phyloP scores from a whole-genome alignment of 2,888 invertebrate species.

The Allacma fusca region DNA sequence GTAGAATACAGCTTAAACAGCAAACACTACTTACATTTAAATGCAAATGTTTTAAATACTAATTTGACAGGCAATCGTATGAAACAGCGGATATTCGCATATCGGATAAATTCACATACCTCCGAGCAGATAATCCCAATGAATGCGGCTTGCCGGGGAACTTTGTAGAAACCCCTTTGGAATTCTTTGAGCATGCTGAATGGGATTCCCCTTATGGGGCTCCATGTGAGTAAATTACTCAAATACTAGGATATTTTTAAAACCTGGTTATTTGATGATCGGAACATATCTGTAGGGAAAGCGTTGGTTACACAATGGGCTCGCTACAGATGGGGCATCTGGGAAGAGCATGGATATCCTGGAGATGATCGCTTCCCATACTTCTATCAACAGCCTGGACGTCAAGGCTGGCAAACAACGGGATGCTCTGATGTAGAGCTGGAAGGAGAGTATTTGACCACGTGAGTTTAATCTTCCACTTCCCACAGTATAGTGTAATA shows the following conservation, averaged over 20 bases:
- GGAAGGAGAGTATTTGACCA: slow-evolving; percentile 46
- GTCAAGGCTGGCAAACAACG: slow-evolving; percentile 50
- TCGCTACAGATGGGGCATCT: slow-evolving; percentile 53
- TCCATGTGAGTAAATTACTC: slow-evolving; percentile 45
- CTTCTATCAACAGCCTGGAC: slow-evolving; percentile 34
- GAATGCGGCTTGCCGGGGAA: slow-evolving; percentile 54
- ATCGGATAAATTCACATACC: slow-evolving; percentile 33
- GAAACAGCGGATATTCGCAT: slow-evolving; percentile 50
- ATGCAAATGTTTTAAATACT: background rate
- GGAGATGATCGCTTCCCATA: slow-evolving; percentile 53
- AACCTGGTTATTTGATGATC: no score
- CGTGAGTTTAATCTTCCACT: slow-evolving; percentile 40
- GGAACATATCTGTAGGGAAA: slow-evolving; percentile 53
- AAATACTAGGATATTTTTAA: no score
- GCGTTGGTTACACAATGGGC: slow-evolving; percentile 54
- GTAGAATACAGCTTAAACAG: no score
- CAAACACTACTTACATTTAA: no score
- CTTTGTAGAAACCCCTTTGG: slow-evolving; percentile 52
- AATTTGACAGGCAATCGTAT: slow-evolving; percentile 46
- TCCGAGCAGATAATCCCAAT: slow-evolving; percentile 54
- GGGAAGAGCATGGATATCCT: slow-evolving; percentile 53
- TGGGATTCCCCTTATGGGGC: slow-evolving; percentile 46
- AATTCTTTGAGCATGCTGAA: slow-evolving; percentile 46
- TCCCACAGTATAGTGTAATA: no score
- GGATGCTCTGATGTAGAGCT: slow-evolving; percentile 52